Base-by-base conservation (phyloP, 2,888 invertebrate genomes). In the Campopleginae sp. region DNA sequence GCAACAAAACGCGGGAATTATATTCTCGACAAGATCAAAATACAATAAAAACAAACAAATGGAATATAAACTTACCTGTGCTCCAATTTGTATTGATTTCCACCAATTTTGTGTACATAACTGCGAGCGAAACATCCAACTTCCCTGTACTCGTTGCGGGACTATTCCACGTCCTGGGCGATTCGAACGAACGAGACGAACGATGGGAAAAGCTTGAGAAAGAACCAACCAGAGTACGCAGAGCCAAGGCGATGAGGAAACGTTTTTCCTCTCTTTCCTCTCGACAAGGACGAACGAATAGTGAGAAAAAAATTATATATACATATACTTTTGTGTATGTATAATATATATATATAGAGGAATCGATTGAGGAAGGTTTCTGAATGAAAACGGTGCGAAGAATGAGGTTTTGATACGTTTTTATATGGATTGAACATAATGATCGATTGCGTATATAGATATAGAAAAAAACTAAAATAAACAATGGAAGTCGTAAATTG, bases 351-450 rank as follows among this genome's bases (percentile, higher is more conserved):
- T 19, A 65, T 54, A 46, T n/a, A 6, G 31, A 72, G 23, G 44
- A 76, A 86, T 71, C 80, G 77, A 83, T 80, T 65, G 85, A 68
- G 78, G 77, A 79, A 38, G 38, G 78, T 86, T 77, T 68, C 54
- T 51, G 76, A 71, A 83, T 85, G 70, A 82, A 81, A 76, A 81
- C 86, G 87, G 84, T 88, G 87, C 87, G 86, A 87, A 48, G 61
- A 42, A 23, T 23, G 75, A 51, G 87, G 86, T 92, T 93, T 93
- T 93, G 92, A 93, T 93, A 93, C 91, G 89, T 92, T 93, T 54
- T 93, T 93, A 93, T 93, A 93, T 91, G 89, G 88, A 89, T 91
- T 89, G 88, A 91, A 90, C 88, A 90, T 71, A 81, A 88, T 83
- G 86, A 80, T 88, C 87, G 85, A 87, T 85, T 85, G 84, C 86